Base-by-base conservation (phyloP, 2,113 vertebrate genomes). In the Otis tarda region DNA sequence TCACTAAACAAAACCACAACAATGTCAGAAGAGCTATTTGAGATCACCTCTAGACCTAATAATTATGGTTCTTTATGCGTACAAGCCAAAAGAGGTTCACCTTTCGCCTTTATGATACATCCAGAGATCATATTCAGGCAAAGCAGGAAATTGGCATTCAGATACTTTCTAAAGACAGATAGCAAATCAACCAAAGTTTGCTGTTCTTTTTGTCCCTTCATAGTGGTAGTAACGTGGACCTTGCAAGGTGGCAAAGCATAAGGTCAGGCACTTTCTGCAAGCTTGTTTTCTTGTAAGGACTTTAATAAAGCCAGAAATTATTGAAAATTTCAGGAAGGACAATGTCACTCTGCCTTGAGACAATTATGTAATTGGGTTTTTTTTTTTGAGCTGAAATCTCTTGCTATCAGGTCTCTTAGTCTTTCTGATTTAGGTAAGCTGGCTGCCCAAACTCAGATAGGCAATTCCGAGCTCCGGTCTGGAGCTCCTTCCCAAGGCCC, bases 221-320 rank as follows among this genome's bases (percentile, higher is more conserved):
- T 14, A 70, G 12, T 16, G 10, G 49, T 2, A 2, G 15, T 21
- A 60, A 24, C 45, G 21, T 37, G 39, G 63, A 79, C 17, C 8
- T 39, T 52, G 22, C 28, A 85, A 96, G 50, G 76, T 3, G 18
- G 75, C 2, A 1, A 90, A 94, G 56, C 1, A 1, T 47, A 24
- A 89, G 35, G 49, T 89, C 55, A 60, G 49, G 39, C 28, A 73
- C 73, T 96, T 93, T 80, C 57, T 95, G 67, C 28, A 90, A 75
- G n/a, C 49, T 69, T 70, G n/a, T 96, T 97, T 93, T 93, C 73
- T 15, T 69, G 47, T 83, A 89, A 89, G 64, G 65, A 88, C 53
- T 88, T 92, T 50, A 85, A 59, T 45, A 95, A 83, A 94, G 37
- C 41, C 80, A 84, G 65, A 93, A 69, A 69, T 78, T 43, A 52